Conservation (phyloP, 2,797 vertebrate genomes). For the Scarus forsteni region DNA sequence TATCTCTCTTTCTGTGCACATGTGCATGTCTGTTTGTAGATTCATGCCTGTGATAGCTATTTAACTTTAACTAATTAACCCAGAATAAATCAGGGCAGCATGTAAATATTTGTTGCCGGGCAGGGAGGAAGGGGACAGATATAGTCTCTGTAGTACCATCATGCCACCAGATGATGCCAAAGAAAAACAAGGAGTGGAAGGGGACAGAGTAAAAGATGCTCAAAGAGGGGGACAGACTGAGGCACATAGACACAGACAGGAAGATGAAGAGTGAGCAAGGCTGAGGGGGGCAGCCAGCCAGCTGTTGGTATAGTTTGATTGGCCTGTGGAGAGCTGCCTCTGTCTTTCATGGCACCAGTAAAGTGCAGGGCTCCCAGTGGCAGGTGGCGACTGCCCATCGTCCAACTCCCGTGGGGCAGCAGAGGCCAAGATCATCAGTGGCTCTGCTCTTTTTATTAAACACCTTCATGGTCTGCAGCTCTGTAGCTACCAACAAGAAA, state of each 20-base stretch:
- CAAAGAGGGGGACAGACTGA: slow-evolving; percentile 47
- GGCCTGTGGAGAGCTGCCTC: slow-evolving; percentile 82
- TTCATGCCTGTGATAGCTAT: slow-evolving; percentile 72
- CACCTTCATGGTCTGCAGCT: slow-evolving; percentile 72
- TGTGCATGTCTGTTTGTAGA: slow-evolving; percentile 40
- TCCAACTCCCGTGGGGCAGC: slow-evolving; percentile 44
- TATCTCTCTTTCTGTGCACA: slow-evolving; percentile 13
- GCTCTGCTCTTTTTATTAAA: slow-evolving; percentile 73
- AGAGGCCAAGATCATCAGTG: slow-evolving; percentile 67
- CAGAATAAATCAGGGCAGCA: slow-evolving; percentile 81
- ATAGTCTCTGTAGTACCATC: slow-evolving; percentile 75
- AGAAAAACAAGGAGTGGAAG: slow-evolving; percentile 13
- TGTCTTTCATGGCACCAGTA: slow-evolving; percentile 81
- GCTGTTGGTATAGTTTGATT: slow-evolving; percentile 87
- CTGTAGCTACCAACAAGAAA: slow-evolving; percentile 48
- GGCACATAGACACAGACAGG: slow-evolving; percentile 38
- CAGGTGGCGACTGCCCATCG: slow-evolving; percentile 80
- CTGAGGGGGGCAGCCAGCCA: slow-evolving; percentile 83
- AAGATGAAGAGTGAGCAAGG: slow-evolving; percentile 53
- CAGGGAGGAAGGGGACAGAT: slow-evolving; percentile 74
- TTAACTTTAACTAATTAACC: slow-evolving; percentile 86
- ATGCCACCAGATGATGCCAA: slow-evolving; percentile 46
- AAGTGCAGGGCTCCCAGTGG: slow-evolving; percentile 79
- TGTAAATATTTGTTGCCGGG: slow-evolving; percentile 85
- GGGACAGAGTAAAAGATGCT: slow-evolving; percentile 39